phyloP scores from a whole-genome alignment of 2,797 vertebrate genomes.

The Pogonophryne albipinna region DNA sequence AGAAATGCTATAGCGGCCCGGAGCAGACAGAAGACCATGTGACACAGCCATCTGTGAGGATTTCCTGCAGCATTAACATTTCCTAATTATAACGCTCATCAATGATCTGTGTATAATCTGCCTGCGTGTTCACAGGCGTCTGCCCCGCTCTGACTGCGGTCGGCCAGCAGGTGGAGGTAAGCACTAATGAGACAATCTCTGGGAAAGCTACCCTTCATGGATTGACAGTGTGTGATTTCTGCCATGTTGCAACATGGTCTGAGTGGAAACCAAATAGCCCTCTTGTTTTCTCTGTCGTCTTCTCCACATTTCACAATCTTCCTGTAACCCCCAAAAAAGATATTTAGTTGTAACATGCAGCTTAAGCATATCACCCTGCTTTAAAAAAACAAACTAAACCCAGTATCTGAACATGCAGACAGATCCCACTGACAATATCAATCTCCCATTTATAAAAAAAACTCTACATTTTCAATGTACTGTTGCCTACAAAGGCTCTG shows the following conservation, averaged over 20 bases:
- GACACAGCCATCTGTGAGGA: background rate
- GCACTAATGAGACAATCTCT: slow-evolving; percentile 67
- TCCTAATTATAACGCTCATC: background rate
- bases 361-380: slow-evolving; percentile 45
- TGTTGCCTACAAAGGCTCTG: slow-evolving; percentile 41
- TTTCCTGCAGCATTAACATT: slow-evolving; percentile 1
- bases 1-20: slow-evolving; percentile 35
- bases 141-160: slow-evolving; percentile 35
- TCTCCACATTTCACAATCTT: slow-evolving; percentile 23
- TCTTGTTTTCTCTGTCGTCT: slow-evolving; percentile 17
- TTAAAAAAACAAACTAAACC: slow-evolving; percentile 22
- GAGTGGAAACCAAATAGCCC: slow-evolving; percentile 15
- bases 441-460: slow-evolving; percentile 46
- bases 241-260: slow-evolving; percentile 28
- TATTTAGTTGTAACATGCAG: slow-evolving; percentile 48
- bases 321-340: slow-evolving; percentile 18
- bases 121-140: slow-evolving; percentile 5
- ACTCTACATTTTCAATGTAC: slow-evolving; percentile 11
- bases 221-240: slow-evolving; percentile 50
- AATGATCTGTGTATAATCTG: background rate
- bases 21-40: slow-evolving; percentile 21
- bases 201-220: slow-evolving; percentile 73
- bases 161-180: slow-evolving; percentile 80
- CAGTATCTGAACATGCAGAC: slow-evolving; percentile 49
- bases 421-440: slow-evolving; percentile 27